phyloP scores from a whole-genome alignment of 2,113 vertebrate species.

The Microcebus ravelobensis region DNA sequence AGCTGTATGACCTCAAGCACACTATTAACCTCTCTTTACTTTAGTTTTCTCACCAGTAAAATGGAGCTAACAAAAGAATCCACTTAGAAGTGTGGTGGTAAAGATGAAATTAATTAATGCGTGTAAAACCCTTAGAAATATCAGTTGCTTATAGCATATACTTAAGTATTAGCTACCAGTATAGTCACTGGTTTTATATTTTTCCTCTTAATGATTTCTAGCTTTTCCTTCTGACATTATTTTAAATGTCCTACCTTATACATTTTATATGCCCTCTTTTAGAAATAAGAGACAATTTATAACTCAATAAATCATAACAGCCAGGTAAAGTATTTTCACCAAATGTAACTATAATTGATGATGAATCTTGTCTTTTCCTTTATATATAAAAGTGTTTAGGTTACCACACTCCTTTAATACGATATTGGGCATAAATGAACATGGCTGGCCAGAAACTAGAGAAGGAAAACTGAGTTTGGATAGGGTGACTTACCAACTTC shows the following conservation, averaged over 20 bases:
- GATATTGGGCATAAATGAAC: background rate
- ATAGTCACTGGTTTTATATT: background rate
- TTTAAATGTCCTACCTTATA: background rate
- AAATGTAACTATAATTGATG: background rate
- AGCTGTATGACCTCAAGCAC: background rate
- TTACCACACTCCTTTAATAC: background rate
- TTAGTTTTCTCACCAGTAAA: background rate
- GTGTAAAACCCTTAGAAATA: background rate
- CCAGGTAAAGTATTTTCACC: background rate
- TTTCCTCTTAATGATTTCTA: conserved; percentile 7
- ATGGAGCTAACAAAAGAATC: background rate
- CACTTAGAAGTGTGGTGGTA: background rate
- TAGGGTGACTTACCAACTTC: background rate
- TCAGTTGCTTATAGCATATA: background rate
- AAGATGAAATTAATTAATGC: background rate
- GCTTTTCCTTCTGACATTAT: background rate
- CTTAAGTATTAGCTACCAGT: background rate
- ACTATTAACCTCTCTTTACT: background rate
- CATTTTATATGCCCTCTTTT: background rate
- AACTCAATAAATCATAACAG: background rate
- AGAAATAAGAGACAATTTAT: background rate
- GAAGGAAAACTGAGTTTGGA: background rate
- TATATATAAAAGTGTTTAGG: background rate
- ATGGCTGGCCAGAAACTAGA: background rate
- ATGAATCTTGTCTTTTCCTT: background rate